Base-by-base conservation (phyloP, 2,888 invertebrate species). In the Stegophylla sp. region DNA sequence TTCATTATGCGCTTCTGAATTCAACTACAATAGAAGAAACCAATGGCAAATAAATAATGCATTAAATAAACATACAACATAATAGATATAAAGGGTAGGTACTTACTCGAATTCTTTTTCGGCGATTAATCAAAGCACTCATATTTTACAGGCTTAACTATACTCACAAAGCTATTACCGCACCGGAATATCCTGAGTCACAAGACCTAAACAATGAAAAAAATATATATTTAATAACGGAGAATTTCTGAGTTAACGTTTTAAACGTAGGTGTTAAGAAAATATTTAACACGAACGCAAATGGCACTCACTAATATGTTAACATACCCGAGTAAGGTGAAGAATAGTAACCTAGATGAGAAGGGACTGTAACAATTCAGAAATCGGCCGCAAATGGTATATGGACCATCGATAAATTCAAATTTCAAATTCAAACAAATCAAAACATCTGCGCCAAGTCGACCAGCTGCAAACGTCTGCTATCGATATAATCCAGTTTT, bases 41-140 rank as follows among this genome's bases (percentile, higher is more conserved):
- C 15, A 15, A 9, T 4, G 10, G 0, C 34, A 63, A 63, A 63
- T 51, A 56, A 63, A 51, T 3, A 26, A n/a, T 51, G 5, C 3
- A 48, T 4, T 28, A 26, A 45, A 48, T n/a, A 43, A n/a, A 45
- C 12, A 23, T 23, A 15, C 41, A n/a, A 20, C 13, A n/a, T 0
- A 28, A 3, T n/a, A 23, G 10, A 28, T 12, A 10, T 12, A 51
- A 0, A 28, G 1, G 1, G 48, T 23, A 12, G 41, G 10, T 17
- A 26, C 59, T 79, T n/a, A 79, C 79, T 13, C 77, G 67, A 59
- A 77, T 77, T 3, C 69, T 69, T 10, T 71, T 71, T 9, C 79
- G 56, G 4, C 79, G 79, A 41, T 71, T 79, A 61, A 79, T 79
- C 13, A 79, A 63, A 10, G 69, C 61, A 63, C 79, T 79, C 79